Conservation (phyloP, 2,797 vertebrate genomes). For the Rhyacichthys aspro region DNA sequence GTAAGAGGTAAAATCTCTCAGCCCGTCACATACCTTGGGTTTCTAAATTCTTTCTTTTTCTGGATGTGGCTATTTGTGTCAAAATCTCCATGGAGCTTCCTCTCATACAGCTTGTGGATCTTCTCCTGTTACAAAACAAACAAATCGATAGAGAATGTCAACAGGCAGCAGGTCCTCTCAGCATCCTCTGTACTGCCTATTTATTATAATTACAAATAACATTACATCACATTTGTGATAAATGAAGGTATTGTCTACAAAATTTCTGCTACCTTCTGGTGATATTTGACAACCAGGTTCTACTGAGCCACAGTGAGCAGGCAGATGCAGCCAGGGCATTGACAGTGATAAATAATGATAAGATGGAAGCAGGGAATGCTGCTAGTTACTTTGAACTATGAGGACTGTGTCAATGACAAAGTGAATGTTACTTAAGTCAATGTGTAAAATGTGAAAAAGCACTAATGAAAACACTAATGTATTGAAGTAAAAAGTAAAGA, state of each 20-base stretch:
- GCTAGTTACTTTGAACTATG: neutral
- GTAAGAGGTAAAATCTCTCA: neutral
- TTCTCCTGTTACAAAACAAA: conserved; percentile 85
- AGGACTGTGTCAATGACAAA: neutral
- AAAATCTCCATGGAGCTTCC: conserved; percentile 92
- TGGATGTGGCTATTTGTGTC: conserved; percentile 98
- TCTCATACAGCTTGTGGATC: conserved; percentile 94
- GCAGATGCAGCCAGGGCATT: conserved; percentile 8
- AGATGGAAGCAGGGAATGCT: conserved; percentile 9
- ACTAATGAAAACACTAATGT: no score
- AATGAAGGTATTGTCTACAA: conserved; percentile 53
- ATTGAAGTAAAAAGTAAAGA: no score
- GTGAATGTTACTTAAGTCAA: neutral
- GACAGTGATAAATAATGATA: conserved; percentile 24
- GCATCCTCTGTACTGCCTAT: conserved; percentile 2
- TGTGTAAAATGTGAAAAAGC: neutral
- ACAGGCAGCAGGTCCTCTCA: neutral
- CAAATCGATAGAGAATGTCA: neutral
- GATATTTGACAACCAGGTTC: conserved; percentile 72
- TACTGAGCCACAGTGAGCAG: conserved; percentile 49
- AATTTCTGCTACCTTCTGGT: conserved; percentile 46
- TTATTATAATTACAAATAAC: neutral
- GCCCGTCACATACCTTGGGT: conserved; percentile 86
- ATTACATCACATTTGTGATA: conserved; percentile 17
- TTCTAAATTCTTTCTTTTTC: conserved; percentile 97